Conservation (phyloP, 2,113 vertebrate species). For the Prietella phreatophila region DNA sequence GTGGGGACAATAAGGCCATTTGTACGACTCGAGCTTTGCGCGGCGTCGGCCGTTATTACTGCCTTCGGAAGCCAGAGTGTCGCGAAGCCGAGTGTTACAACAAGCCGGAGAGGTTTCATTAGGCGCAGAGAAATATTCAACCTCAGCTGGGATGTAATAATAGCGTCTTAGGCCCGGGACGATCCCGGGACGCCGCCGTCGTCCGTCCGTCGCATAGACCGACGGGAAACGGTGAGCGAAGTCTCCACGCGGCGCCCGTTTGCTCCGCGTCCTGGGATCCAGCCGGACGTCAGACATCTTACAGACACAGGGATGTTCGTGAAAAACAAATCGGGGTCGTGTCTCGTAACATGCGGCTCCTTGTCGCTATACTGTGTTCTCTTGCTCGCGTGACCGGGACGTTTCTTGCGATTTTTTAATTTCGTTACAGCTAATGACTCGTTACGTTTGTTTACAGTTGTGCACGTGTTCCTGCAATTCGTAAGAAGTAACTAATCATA, state of each 20-base stretch:
- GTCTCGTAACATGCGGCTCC: too few relatives aligned
- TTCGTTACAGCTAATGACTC: background rate
- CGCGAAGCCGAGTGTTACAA: constrained; percentile 7
- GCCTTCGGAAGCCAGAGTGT: constrained; percentile 11
- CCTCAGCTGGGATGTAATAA: constrained; percentile 26
- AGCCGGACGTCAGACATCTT: background rate
- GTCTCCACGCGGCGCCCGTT: background rate
- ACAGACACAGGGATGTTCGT: too few relatives aligned
- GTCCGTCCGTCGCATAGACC: background rate
- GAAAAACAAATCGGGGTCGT: too few relatives aligned
- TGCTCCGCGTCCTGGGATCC: background rate
- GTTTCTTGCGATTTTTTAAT: background rate
- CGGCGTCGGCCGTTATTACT: constrained; percentile 5
- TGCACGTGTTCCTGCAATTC: background rate
- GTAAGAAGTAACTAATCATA: background rate
- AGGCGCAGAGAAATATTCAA: background rate
- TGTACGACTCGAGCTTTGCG: constrained; percentile 14
- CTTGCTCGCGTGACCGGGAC: too few relatives aligned
- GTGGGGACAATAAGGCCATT: background rate
- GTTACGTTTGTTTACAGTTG: background rate
- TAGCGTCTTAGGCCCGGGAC: background rate
- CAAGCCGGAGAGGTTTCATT: constrained; percentile 25
- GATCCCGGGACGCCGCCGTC: too few relatives aligned
- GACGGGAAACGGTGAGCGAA: background rate
- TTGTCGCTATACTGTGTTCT: background rate